These are phyloP conservation scores for Lemur catta DNA, from an alignment of 2,797 vertebrate species.

Conservation along the genomic window DNA sequence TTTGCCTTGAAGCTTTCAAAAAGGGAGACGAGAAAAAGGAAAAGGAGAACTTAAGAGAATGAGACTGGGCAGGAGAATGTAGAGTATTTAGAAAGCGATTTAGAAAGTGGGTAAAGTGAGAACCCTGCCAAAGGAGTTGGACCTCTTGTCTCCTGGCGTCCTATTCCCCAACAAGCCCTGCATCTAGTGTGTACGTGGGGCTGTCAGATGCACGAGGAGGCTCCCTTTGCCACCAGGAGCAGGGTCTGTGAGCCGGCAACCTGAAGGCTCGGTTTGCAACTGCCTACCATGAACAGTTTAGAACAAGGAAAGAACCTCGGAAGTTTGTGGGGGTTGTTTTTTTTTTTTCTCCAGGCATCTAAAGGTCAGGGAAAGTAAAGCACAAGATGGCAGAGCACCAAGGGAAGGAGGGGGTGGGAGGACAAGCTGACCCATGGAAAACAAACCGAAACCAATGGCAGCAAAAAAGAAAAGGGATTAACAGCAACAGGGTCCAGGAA, in stretches of 20 bases:
- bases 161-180: not conserved
- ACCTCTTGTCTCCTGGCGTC: not conserved
- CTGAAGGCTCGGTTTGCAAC: not conserved
- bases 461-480: not conserved
- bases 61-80: not conserved
- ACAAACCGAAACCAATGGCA: not conserved
- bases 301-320: not conserved
- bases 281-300: rapidly evolving
- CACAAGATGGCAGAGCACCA: not conserved
- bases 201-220: not conserved
- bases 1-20: not conserved
- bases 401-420: not conserved
- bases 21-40: not conserved
- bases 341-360: not conserved
- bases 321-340: not conserved
- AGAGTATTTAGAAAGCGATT: not conserved
- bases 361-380: not conserved
- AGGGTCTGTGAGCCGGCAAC: not conserved
- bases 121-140: not conserved
- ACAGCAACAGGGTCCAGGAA: not conserved
- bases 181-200: not conserved
- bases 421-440: not conserved
- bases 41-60: not conserved
- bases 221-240: not conserved
- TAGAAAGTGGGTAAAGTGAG: not conserved